Evolutionary conservation across 2,113 vertebrate genomes (phyloP).

Genomic region (Cercopithecus mona): DNA sequence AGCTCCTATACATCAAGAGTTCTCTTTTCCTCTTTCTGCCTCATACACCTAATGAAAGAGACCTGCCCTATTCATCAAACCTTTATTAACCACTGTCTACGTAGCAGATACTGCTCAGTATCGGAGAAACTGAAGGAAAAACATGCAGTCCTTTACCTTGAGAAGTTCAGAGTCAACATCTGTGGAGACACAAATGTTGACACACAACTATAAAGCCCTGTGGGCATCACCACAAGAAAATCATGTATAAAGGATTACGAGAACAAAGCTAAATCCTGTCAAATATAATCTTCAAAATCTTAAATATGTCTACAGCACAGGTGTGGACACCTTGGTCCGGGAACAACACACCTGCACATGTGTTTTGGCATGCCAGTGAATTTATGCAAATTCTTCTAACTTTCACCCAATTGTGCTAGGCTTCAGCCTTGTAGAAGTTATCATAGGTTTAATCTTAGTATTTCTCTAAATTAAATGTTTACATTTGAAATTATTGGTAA

Average conservation of each 20-base stretch:
- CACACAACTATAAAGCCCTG: not conserved
- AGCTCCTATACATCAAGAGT: not conserved
- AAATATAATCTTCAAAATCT: not conserved
- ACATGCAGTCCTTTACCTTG: not conserved
- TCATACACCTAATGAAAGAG: not conserved
- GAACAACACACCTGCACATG: not conserved
- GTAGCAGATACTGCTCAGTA: not conserved
- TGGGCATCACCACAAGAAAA: not conserved
- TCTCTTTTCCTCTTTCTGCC: not conserved
- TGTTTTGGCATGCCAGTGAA: not conserved
- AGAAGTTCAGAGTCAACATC: not conserved
- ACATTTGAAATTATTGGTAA: conserved; percentile 23
- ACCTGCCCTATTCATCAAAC: not conserved
- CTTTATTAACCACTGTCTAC: not conserved
- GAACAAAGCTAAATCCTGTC: not conserved
- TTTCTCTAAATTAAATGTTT: conserved; percentile 21
- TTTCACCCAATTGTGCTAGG: not conserved
- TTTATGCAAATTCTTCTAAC: not conserved
- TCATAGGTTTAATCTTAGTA: not conserved
- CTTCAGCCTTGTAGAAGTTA: not conserved
- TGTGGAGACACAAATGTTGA: not conserved
- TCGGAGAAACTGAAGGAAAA: not conserved
- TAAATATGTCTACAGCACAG: not conserved
- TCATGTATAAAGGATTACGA: not conserved
- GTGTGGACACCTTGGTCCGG: not conserved